These are phyloP conservation scores for Notolabrus celidotus DNA, from an alignment of 2,797 vertebrate genomes.

Conservation along the genomic window DNA sequence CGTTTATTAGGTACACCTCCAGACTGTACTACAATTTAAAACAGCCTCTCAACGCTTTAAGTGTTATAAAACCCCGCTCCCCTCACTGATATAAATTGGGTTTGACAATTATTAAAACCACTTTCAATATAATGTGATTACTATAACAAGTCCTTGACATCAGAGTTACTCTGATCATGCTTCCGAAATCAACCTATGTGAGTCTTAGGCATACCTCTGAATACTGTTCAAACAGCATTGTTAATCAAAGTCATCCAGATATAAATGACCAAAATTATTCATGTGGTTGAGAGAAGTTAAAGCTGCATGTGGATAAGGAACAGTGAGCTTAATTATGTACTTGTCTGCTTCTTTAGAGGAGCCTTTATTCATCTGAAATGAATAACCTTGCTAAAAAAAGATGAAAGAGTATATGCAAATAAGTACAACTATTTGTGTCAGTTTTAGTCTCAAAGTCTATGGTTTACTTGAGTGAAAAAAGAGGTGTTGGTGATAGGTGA, in stretches of 20 bases:
- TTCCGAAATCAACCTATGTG: neutral
- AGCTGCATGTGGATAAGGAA: no score
- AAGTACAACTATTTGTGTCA: no score
- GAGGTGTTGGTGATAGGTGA: no score
- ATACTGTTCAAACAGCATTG: neutral
- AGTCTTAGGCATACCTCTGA: neutral
- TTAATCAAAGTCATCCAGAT: neutral
- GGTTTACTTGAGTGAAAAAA: no score
- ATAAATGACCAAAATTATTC: neutral
- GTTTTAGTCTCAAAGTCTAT: no score
- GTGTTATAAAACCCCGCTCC: neutral
- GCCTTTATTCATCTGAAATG: no score
- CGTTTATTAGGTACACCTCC: slow-evolving; percentile 1
- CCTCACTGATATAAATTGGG: neutral
- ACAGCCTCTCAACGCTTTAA: neutral
- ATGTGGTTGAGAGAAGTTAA: no score
- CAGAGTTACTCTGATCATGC: neutral
- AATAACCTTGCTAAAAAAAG: no score
- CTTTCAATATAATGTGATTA: neutral
- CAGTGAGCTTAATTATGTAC: no score
- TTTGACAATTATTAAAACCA: slow-evolving; percentile 6
- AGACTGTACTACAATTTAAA: neutral
- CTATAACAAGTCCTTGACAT: neutral
- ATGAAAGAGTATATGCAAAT: no score
- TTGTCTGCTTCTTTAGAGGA: no score